phyloP scores from a whole-genome alignment of 2,797 vertebrate genomes.

The Oreochromis mossambicus region DNA sequence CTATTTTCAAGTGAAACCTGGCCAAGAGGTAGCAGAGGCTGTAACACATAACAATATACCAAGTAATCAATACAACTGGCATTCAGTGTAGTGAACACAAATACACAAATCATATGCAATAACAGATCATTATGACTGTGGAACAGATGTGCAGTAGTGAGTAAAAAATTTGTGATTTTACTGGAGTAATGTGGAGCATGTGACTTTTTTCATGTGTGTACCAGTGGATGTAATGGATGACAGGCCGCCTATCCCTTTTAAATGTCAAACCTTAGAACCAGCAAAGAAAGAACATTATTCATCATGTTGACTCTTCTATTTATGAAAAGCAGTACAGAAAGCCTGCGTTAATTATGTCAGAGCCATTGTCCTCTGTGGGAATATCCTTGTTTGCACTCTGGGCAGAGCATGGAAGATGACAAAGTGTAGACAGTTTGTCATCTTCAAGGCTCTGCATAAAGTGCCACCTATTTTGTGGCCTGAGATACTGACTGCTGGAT shows the following conservation, averaged over 20 bases:
- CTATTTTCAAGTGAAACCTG: background rate
- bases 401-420: background rate
- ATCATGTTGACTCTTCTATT: background rate
- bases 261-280: background rate
- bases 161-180: background rate
- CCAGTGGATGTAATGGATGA: background rate
- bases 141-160: background rate
- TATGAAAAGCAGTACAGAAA: background rate
- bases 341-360: background rate
- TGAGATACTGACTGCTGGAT: background rate
- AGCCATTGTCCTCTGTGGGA: background rate
- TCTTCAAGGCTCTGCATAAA: background rate
- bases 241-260: background rate
- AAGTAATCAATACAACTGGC: background rate
- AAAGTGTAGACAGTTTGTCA: background rate
- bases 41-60: background rate
- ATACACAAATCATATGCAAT: background rate
- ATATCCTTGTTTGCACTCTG: constrained; percentile 1
- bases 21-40: background rate
- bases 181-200: background rate
- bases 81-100: background rate
- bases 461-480: background rate
- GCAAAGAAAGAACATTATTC: background rate
- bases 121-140: background rate
- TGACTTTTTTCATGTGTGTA: background rate